Conservation (phyloP, 2,797 vertebrate species). For the Tamandua tetradactyla region DNA sequence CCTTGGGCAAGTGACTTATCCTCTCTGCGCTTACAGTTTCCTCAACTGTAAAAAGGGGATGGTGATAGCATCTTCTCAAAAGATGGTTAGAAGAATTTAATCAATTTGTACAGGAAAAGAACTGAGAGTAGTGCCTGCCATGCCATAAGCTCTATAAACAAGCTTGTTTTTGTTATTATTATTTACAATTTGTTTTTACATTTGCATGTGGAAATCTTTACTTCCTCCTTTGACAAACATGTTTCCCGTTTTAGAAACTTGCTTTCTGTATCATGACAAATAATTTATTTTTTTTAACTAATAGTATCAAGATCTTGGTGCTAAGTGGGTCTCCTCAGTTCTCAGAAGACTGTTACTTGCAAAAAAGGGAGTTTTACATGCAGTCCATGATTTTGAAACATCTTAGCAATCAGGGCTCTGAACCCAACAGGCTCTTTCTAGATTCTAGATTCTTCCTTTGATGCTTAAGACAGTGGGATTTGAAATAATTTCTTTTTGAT, state of each 20-base stretch:
- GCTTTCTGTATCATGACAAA: not conserved
- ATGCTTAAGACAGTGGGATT: not conserved
- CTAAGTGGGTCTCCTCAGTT: not conserved
- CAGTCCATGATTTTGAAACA: not conserved
- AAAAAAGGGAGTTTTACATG: not conserved
- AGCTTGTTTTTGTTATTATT: not conserved
- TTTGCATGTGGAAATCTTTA: not conserved
- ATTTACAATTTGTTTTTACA: not conserved
- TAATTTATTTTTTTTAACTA: not conserved
- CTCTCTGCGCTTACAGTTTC: conserved; percentile 14
- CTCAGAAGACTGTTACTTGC: not conserved
- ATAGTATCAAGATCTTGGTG: not conserved
- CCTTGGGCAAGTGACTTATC: not conserved
- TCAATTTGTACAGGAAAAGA: not conserved
- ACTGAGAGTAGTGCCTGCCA: not conserved
- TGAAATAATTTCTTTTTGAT: not conserved
- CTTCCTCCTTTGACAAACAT: conserved; percentile 16
- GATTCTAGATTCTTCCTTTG: not conserved
- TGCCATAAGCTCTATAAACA: accelerated
- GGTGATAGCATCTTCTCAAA: not conserved
- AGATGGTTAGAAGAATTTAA: not conserved
- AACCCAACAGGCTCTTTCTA: not conserved
- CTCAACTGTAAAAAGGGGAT: not conserved
- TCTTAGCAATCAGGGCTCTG: not conserved
- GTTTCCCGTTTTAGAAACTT: not conserved